Base-by-base conservation (phyloP, 2,888 invertebrate genomes). In the Ophion ventricosus region DNA sequence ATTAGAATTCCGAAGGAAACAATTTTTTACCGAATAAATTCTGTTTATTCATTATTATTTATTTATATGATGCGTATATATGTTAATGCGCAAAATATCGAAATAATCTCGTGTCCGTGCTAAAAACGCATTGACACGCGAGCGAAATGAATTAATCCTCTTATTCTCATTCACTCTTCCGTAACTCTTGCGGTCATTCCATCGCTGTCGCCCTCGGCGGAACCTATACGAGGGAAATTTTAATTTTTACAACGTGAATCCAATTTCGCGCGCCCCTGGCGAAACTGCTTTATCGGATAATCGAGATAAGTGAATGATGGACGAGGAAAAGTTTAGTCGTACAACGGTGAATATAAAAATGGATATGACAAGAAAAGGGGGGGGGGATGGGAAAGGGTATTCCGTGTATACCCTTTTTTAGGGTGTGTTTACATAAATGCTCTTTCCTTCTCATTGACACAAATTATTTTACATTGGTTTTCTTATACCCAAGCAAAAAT, bases 171-270 rank as follows among this genome's bases (percentile, higher is more conserved):
- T 35, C 70, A 35, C 35, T 26, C 70, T 29, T 17, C 29, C 56
- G 29, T 56, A 43, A 43, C 56, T 70, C 56, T 29, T 56, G 10
- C 35, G 56, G 40, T 57, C 56, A 29, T 70, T 70, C 14, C 11
- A 29, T 70, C 56, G 70, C 4, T 70, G 20, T 56, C 10, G 2
- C 29, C n/a, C n/a, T 40, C 56, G 26, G 35, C 11, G 10, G 29
- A n/a, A 56, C 56, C 1, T 5, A 11, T 29, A 35, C 20, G 20
- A 57, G 56, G n/a, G 29, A 70, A 54, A 49, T 69, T 70, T 70
- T n/a, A 70, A 70, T 57, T 70, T 70, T 54, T 70, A 29, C 56
- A 11, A 29, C 56, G 20, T n/a, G 26, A 72, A 72, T 57, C 57
- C 57, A 35, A 57, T 72, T 57, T 57, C 29, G 3, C 69, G 11